Base-by-base conservation (phyloP, 2,113 vertebrate species). In the Dascyllus trimaculatus region DNA sequence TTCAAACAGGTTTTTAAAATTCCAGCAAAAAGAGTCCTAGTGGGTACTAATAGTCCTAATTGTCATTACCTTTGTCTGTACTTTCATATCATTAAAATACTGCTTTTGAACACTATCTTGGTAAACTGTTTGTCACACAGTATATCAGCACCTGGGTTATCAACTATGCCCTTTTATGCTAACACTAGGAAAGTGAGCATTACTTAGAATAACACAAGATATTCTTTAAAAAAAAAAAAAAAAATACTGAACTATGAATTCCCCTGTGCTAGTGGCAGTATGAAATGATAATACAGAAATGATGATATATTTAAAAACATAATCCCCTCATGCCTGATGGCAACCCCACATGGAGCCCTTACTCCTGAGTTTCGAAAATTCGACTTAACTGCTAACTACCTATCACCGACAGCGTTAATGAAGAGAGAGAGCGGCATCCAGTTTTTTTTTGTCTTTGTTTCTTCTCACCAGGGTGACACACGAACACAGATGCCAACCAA, bases 401-500 rank as follows among this genome's bases (percentile, higher is more conserved):
- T 69, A 58, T 76, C 51, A 52, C 45, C 45, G 73, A 68, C 46
- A 38, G 73, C 38, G 73, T 82, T 75, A 70, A 80, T 78, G 66
- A 82, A 82, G 63, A 74, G 53, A 81, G 8, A n/a, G 40, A 73
- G 65, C 51, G 73, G 67, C 43, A 85, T 78, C 60, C 35, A 79
- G 75, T 70, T 62, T 62, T 83, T 71, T 71, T 35, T 35, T 10
- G 46, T 72, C 69, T 78, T 74, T 72, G 69, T 80, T 75, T 85
- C 51, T n/a, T 78, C 83, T 82, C 78, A 84, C 62, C 46, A 62
- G 81, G 75, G 69, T 71, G 62, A 81, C 18, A 79, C 63, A 56
- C 60, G 56, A 69, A 81, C 69, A 85, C 59, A 85, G 51, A 85
- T 72, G 78, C 80, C 78, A 78, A 87, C 74, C 53, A 59, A 64